These are phyloP conservation scores for Gymnobelideus leadbeateri DNA, from an alignment of 2,113 vertebrate species.

Conservation along the genomic window DNA sequence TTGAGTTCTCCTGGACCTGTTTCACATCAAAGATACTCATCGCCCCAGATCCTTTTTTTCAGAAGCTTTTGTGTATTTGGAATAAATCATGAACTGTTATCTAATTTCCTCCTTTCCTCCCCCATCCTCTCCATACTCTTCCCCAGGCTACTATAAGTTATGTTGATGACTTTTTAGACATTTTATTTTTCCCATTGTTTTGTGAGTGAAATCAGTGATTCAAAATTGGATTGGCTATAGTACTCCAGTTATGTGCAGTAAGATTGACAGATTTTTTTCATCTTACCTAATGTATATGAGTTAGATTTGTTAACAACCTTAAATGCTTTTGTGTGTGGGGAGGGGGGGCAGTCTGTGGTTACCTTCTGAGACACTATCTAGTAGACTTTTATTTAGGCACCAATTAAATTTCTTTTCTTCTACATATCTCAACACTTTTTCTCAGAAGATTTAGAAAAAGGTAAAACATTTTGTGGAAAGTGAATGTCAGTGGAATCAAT, in stretches of 20 bases:
- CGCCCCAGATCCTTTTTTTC: not conserved
- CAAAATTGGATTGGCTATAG: not conserved
- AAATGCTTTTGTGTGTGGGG: not conserved
- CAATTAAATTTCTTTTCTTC: conserved; percentile 69
- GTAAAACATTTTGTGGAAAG: conserved; percentile 61
- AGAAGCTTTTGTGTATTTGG: not conserved
- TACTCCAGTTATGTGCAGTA: not conserved
- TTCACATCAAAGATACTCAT: not conserved
- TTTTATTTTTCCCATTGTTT: not conserved
- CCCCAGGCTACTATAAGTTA: not conserved
- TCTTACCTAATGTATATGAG: not conserved
- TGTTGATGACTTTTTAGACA: not conserved
- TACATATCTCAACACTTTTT: conserved; percentile 53
- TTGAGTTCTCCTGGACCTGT: not conserved
- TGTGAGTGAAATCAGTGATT: not conserved
- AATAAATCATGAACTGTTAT: not conserved
- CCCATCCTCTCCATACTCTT: not conserved
- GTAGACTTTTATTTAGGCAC: conserved; percentile 52
- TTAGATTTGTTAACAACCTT: not conserved
- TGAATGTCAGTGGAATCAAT: conserved; percentile 64
- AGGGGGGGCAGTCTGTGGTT: no score
- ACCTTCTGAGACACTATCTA: conserved; percentile 13
- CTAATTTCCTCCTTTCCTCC: not conserved
- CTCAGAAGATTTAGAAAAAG: conserved; percentile 63
- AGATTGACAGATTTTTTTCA: not conserved